These are phyloP conservation scores for Magallana ariakensis DNA, from an alignment of 1,140 invertebrate species.

Conservation along the genomic window DNA sequence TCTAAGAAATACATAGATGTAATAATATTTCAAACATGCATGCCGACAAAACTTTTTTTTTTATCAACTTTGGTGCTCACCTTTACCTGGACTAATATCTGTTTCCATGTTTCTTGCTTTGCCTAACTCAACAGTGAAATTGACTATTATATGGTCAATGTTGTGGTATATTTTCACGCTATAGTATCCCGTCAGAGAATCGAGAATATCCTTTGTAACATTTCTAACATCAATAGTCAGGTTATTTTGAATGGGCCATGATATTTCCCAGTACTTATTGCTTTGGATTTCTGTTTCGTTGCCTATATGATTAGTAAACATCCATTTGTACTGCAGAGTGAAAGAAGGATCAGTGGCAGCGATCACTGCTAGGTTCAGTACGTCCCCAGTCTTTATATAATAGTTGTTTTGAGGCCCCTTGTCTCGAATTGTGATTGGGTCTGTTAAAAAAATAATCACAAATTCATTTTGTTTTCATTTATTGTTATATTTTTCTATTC, in stretches of 20 bases:
- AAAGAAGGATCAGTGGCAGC: background rate
- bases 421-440: background rate
- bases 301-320: background rate
- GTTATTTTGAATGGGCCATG: background rate
- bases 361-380: background rate
- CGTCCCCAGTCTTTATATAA: background rate
- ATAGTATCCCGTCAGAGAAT: background rate
- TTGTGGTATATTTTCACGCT: background rate
- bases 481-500: no score
- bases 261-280: background rate
- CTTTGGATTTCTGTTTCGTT: background rate
- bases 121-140: background rate
- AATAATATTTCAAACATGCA: no score
- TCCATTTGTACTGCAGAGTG: slow-evolving; percentile 12
- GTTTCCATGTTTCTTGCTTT: background rate
- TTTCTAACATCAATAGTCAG: slow-evolving; percentile 10
- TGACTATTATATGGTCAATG: background rate
- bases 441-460: background rate
- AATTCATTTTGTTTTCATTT: no score
- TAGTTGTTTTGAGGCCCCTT: background rate
- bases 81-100: background rate
- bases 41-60: no score
- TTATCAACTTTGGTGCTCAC: background rate
- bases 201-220: background rate
- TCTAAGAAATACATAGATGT: no score